Base-by-base conservation (phyloP, 2,797 vertebrate genomes). In the Microtus californicus region DNA sequence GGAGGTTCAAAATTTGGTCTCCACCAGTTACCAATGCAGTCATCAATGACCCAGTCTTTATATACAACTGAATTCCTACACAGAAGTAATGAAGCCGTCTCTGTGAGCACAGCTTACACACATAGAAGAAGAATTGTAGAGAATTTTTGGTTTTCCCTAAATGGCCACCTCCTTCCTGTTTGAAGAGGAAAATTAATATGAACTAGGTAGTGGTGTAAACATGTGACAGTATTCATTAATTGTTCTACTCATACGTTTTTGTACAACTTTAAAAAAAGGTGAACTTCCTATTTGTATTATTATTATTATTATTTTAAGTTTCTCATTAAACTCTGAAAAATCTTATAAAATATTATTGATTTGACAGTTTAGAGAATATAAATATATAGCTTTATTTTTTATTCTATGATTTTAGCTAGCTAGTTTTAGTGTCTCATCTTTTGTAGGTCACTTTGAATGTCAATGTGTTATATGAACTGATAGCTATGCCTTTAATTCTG, bases 41-140 rank as follows among this genome's bases (percentile, higher is more conserved):
- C n/a, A n/a, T n/a, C n/a, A n/a, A n/a, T n/a, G n/a, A n/a, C n/a
- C n/a, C n/a, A n/a, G n/a, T n/a, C n/a, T 99, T 99, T 98, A 99
- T 99, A 98, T 99, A 99, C 98, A 99, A 99, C 98, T 99, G 99
- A 99, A 89, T 96, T 96, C 76, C 95, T 65, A 5, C 78, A 9
- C 97, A 97, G 97, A 97, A 97, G 78, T 94, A 91, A 96, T 97
- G 98, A 98, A 98, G 98, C 98, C 97, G 98, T 99, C 99, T 99
- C 98, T 98, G 98, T 99, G 98, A 99, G 98, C 98, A 97, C 99
- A 99, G 98, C 98, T 98, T 97, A 96, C 96, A 96, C 97, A 95
- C 94, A 97, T 98, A 97, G 97, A 97, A 31, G 97, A 97, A 31
- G 96, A 97, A 13, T 34, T 86, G 76, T 98, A 97, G 96, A 40